phyloP scores from a whole-genome alignment of 2,113 vertebrate species.

The Ivindomyrus marchei region DNA sequence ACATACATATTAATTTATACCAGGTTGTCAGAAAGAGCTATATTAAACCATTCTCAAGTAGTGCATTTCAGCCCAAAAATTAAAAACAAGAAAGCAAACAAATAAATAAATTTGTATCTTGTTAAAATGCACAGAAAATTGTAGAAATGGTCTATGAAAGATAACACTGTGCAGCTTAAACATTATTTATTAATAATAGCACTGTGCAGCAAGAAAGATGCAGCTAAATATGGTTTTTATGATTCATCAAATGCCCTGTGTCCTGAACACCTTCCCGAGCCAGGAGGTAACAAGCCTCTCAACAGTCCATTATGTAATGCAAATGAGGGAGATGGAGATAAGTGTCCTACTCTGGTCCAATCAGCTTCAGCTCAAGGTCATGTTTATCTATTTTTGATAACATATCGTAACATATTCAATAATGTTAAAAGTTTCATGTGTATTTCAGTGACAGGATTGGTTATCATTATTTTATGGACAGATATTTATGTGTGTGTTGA shows the following conservation, averaged over 20 bases:
- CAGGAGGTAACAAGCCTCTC: background rate
- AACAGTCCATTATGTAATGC: background rate
- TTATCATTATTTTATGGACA: background rate
- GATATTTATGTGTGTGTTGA: background rate
- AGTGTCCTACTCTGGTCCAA: background rate
- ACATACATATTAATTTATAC: background rate
- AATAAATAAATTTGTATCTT: background rate
- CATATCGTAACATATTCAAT: background rate
- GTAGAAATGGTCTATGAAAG: background rate
- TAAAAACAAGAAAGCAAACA: background rate
- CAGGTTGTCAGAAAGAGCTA: background rate
- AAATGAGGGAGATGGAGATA: background rate
- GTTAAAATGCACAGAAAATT: background rate
- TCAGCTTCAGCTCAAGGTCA: background rate
- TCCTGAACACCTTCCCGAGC: background rate
- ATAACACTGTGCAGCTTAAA: background rate
- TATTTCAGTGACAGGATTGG: background rate
- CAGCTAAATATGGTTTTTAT: background rate
- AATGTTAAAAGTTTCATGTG: background rate
- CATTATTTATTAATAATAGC: background rate
- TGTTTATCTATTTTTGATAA: background rate
- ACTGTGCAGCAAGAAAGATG: background rate
- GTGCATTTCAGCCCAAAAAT: background rate
- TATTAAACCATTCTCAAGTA: background rate
- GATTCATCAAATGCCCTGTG: background rate